These are phyloP conservation scores for Hormaphis cornu DNA, from an alignment of 1,140 invertebrate species.

Conservation along the genomic window DNA sequence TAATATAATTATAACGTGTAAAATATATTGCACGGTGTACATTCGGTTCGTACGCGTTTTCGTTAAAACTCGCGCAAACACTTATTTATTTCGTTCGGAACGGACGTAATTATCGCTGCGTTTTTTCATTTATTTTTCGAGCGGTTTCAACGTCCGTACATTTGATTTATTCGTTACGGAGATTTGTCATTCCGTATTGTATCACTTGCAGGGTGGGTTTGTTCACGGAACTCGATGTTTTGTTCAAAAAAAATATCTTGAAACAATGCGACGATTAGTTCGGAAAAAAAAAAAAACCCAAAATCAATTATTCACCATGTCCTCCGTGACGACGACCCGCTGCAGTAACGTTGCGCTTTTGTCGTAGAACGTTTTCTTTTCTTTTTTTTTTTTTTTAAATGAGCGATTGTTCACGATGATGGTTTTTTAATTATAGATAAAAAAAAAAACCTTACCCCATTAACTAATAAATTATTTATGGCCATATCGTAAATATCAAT, in stretches of 20 bases:
- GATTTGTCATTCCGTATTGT: not conserved
- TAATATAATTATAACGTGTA: too few species aligned
- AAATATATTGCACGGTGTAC: too few species aligned
- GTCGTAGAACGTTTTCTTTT: conserved; percentile 5
- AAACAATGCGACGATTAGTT: not conserved
- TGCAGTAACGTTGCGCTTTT: not conserved
- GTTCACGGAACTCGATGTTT: not conserved
- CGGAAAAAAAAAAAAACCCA: not conserved
- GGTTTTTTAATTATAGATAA: conserved; percentile 20
- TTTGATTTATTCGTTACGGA: not conserved
- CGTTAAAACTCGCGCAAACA: too few species aligned
- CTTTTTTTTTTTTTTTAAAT: conserved; percentile 10
- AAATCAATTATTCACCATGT: not conserved
- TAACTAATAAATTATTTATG: conserved; percentile 23
- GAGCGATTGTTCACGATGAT: not conserved
- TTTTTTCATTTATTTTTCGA: not conserved
- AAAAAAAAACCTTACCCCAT: not conserved
- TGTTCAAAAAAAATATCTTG: not conserved
- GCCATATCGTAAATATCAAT: not conserved
- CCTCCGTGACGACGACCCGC: not conserved
- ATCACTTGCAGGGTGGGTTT: too few species aligned
- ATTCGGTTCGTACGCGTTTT: too few species aligned
- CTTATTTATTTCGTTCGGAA: too few species aligned
- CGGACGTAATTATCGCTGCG: not conserved
- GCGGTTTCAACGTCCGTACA: too few species aligned